A percentile compares a stretch with the other conserved stretches of the same genome.
Conservation (phyloP, 2,113 vertebrate genomes). For the Dipodomys spectabilis region DNA sequence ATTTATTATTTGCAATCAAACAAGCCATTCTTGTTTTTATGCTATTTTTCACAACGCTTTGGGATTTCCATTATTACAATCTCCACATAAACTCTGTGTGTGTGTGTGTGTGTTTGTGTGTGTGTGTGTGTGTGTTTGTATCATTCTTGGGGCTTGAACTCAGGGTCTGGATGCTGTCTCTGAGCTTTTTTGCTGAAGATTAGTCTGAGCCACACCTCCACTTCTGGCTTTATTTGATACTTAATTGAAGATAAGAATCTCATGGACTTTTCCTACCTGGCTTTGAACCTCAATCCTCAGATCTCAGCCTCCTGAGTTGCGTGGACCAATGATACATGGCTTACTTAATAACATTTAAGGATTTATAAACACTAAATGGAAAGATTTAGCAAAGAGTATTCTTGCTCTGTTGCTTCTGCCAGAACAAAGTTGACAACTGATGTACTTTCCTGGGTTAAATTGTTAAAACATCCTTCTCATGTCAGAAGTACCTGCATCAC, state of each 20-base stretch:
- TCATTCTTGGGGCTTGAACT: no score
- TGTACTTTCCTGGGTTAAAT: constrained; percentile 18
- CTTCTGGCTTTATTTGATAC: no score
- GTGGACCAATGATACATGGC: no score
- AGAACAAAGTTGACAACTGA: constrained; percentile 50
- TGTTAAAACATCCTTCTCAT: constrained; percentile 25
- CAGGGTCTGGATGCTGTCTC: no score
- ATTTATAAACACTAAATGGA: constrained; percentile 47
- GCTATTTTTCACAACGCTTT: constrained; percentile 20
- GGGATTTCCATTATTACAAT: neutral
- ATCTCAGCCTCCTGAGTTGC: no score
- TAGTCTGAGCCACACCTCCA: no score
- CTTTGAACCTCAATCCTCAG: no score
- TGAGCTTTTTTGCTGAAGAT: no score
- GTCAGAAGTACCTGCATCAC: neutral
- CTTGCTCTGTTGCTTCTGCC: constrained; percentile 2
- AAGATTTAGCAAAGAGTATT: constrained; percentile 43
- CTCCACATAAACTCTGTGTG: constrained; percentile 25
- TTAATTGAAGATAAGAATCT: no score
- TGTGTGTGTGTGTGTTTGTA: no score
- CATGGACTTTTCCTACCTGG: no score
- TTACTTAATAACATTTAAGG: neutral
- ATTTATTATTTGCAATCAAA: constrained; percentile 46
- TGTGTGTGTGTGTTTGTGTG: no score
- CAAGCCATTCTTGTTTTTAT: constrained; percentile 22